Evolutionary conservation across 2,888 invertebrate genomes (phyloP).

Genomic region (Meghimatium bilineatum): DNA sequence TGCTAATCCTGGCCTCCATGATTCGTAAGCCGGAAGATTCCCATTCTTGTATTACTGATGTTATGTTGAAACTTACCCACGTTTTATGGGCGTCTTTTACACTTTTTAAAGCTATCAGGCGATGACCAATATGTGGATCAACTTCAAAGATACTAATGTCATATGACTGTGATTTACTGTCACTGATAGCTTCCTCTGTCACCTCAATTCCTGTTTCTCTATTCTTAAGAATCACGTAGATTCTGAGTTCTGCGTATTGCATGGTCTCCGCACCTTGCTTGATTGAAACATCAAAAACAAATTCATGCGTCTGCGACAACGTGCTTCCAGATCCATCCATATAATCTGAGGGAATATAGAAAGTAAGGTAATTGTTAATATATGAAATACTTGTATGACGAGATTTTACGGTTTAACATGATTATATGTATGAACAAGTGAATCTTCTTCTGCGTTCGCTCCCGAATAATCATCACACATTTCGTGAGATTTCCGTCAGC

Average conservation of each 20-base stretch:
- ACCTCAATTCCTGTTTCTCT: not conserved
- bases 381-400: not conserved
- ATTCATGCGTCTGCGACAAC: not conserved
- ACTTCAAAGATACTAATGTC: slow-evolving; percentile 4
- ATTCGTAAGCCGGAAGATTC: not conserved
- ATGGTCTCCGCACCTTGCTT: not conserved
- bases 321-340: not conserved
- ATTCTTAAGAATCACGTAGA: not conserved
- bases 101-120: not conserved
- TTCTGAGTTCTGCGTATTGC: slow-evolving; percentile 26
- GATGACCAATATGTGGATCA: not conserved
- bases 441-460: too few relatives aligned
- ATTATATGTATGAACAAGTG: too few relatives aligned
- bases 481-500: too few relatives aligned
- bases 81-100: not conserved
- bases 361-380: not conserved
- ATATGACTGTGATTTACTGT: not conserved
- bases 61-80: slow-evolving; percentile 32
- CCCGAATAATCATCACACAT: too few relatives aligned
- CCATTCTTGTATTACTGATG: slow-evolving; percentile 7
- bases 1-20: not conserved
- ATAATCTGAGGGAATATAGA: not conserved
- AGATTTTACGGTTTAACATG: not conserved
- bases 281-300: slow-evolving; percentile 21
- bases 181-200: not conserved